These are phyloP conservation scores for Ancistrus triradiatus DNA, from an alignment of 2,113 vertebrate genomes.

Conservation along the genomic window DNA sequence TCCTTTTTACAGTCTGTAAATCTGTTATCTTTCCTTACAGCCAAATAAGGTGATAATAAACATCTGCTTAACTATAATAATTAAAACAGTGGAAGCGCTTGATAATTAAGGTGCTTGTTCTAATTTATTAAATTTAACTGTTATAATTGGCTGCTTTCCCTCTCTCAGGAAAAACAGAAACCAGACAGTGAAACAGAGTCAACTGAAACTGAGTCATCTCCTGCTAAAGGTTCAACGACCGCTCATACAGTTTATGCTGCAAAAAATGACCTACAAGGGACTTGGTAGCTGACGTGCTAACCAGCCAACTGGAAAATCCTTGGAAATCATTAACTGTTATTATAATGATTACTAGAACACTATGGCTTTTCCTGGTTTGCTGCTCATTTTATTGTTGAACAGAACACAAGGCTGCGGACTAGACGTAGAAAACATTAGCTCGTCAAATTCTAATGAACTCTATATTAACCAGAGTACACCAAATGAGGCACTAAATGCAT, in stretches of 20 bases:
- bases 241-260: not conserved
- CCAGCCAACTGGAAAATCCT: not conserved
- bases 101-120: not conserved
- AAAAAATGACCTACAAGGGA: not conserved
- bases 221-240: conserved; percentile 6
- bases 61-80: too few species aligned
- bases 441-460: not conserved
- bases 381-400: not conserved
- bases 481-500: conserved; percentile 9
- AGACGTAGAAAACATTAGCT: not conserved
- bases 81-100: not conserved
- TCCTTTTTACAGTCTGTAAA: too few species aligned
- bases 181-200: not conserved
- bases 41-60: too few species aligned
- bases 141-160: not conserved
- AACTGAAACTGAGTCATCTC: not conserved
- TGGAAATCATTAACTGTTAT: not conserved
- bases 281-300: not conserved
- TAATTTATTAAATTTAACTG: not conserved
- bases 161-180: not conserved
- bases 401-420: not conserved
- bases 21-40: too few species aligned
- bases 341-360: conserved; percentile 5
- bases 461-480: not conserved
- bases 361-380: not conserved